Percentiles rank a stretch among this genome's conserved stretches.
These are phyloP conservation scores for Aphrocallistes beatrix DNA, from an alignment of 37 sponge, comb jelly and placozoan species.

Conservation along the genomic window DNA sequence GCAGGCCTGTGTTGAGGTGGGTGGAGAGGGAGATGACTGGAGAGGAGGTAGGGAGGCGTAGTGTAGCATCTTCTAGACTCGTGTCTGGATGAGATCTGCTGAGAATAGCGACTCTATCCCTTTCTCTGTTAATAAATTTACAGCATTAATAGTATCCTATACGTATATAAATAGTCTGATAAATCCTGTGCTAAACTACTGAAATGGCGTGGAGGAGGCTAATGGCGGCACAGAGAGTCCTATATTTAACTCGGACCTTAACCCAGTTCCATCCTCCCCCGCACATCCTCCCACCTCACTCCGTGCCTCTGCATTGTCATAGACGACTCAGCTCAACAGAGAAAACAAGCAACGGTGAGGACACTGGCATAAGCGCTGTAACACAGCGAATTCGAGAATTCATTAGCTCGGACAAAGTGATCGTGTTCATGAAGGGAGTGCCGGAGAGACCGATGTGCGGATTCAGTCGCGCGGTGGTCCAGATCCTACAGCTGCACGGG, in stretches of 20 bases:
- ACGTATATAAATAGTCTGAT: background rate
- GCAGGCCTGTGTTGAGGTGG: background rate
- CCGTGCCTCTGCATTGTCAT: no score
- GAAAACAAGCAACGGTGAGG: no score
- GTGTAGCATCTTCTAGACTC: background rate
- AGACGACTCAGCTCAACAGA: no score
- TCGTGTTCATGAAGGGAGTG: constrained; percentile 92
- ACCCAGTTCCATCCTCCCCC: no score
- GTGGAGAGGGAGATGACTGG: background rate
- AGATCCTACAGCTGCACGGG: constrained; percentile 93
- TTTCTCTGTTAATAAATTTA: background rate
- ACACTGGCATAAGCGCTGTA: no score
- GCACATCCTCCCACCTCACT: no score
- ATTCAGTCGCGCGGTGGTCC: constrained; percentile 83
- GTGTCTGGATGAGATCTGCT: background rate
- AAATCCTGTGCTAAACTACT: no score
- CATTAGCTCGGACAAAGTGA: constrained; percentile 23
- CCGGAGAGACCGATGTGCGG: constrained; percentile 90
- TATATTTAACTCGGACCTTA: no score
- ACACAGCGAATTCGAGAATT: background rate
- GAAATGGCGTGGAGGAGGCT: no score
- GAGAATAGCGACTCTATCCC: background rate
- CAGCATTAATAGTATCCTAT: background rate
- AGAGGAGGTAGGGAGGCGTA: background rate
- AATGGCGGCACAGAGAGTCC: no score